Conservation (phyloP, 2,797 vertebrate species). For the Sebastes itinus region DNA sequence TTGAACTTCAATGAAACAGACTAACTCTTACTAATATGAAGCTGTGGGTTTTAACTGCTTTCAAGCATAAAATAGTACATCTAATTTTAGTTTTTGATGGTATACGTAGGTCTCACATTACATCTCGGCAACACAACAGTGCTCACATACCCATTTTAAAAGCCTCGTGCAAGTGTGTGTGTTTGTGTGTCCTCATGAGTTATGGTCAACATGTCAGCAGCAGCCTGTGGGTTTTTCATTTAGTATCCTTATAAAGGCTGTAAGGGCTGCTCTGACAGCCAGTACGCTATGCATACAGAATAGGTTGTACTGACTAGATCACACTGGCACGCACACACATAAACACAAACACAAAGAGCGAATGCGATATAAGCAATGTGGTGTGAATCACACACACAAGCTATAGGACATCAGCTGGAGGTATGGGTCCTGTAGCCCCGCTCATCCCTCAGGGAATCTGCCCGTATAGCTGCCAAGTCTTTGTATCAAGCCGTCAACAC, state of each 20-base stretch:
- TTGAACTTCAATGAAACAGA: neutral
- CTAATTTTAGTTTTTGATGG: neutral
- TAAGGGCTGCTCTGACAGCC: neutral
- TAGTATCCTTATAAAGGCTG: constrained; percentile 8
- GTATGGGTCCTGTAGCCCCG: neutral
- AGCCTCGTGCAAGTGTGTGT: neutral
- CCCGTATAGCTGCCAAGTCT: neutral
- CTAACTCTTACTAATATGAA: neutral
- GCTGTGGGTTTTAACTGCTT: neutral
- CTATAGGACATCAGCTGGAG: neutral
- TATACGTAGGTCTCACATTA: neutral
- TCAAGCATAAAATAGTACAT: neutral
- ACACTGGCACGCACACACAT: neutral
- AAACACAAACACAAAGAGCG: neutral
- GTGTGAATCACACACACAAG: neutral
- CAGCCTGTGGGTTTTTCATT: constrained; percentile 1
- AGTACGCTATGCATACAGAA: neutral
- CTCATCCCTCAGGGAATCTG: neutral
- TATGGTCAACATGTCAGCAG: constrained; percentile 9
- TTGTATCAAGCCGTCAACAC: neutral
- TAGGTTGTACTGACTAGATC: constrained; percentile 13
- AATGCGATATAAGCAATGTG: neutral
- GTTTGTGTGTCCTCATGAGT: neutral
- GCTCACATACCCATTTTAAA: neutral
- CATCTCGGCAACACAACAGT: neutral